Base-by-base conservation (phyloP, 2,888 invertebrate genomes). In the Halictus ligatus region DNA sequence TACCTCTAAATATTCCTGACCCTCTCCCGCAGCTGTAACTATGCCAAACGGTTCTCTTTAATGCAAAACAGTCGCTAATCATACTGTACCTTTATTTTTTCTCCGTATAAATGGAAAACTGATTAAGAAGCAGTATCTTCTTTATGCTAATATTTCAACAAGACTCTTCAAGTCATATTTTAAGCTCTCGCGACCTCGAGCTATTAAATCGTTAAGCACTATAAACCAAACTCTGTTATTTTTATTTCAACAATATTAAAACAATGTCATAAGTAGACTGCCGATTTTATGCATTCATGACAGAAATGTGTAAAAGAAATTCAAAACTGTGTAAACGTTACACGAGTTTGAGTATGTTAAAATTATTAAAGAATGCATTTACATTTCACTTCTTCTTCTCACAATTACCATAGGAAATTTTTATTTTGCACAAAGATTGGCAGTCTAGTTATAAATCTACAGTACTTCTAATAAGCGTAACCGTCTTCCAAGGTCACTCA, bases 1-100 rank as follows among this genome's bases (percentile, higher is more conserved):
- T 71, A 96, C 96, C 93, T 97, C 97, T 77, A 96, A 96, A 92
- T 96, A 96, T 81, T 96, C 96, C 89, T 96, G 96, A 83, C 96
- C 96, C 86, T 96, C 96, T 91, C 96, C 96, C 78, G 96, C 94
- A 10, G 96, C 96, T 87, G 96, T 96, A 93, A 96, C 96, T 96
- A 93, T 78, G 83, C 80, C 84, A 81, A 83, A 87, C 76, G 77
- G 48, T 84, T 67, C 76, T 64, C 35, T 77, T 86, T 86, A 80
- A 81, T 75, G 77, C 78, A 67, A 75, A 75, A 78, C 48, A 67
- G 13, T 48, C 60, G 58, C 35, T 15, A 35, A 35, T 29, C 54
- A 60, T 67, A 8, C 58, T 15, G 25, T 48, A 43, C 43, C 67
- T 69, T 72, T 40, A 48, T 80, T 58, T 21, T n/a, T 58, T 40